Base-by-base conservation (phyloP, 2,113 vertebrate genomes). In the Mesitornis unicolor region DNA sequence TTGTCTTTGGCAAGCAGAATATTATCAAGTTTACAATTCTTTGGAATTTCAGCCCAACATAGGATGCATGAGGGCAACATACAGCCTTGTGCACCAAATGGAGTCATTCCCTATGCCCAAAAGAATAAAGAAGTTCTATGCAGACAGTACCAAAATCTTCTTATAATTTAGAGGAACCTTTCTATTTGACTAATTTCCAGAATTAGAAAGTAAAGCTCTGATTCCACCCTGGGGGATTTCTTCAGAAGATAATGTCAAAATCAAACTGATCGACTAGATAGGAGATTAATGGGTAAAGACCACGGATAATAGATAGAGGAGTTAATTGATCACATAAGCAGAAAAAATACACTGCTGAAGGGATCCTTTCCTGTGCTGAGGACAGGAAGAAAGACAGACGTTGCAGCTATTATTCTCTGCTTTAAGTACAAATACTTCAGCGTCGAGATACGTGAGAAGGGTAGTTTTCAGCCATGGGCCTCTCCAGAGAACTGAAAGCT, bases 191-290 rank as follows among this genome's bases (percentile, higher is more conserved):
- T 86, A 22, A 73, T 87, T 91, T 92, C 82, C 70, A 71, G 53
- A 85, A 84, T 87, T 56, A 93, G 80, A 94, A 88, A 92, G 57
- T 48, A 79, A 87, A 61, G 51, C 29, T 87, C 59, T 82, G 75
- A 84, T 81, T 84, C 51, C 13, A 68, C 56, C 53, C 63, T 71
- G 35, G 45, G 93, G 77, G 35, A 75, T 94, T 84, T 91, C 60
- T 83, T 84, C 87, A 82, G 91, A 92, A 93, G 74, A 91, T 36
- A 90, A 94, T 25, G 71, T 86, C 92, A 95, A 95, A 95, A 88
- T 68, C 68, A 89, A 90, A 91, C 33, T 84, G 93, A 90, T 83
- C 84, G 65, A 81, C 74, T 63, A 48, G 68, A 67, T 53, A 63
- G 61, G 64, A 77, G 75, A 87, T 79, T 71, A 94, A 78, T 56